These are phyloP conservation scores for Lordiphosa fenestrarum DNA, from an alignment of 2,888 invertebrate species.

Conservation along the genomic window DNA sequence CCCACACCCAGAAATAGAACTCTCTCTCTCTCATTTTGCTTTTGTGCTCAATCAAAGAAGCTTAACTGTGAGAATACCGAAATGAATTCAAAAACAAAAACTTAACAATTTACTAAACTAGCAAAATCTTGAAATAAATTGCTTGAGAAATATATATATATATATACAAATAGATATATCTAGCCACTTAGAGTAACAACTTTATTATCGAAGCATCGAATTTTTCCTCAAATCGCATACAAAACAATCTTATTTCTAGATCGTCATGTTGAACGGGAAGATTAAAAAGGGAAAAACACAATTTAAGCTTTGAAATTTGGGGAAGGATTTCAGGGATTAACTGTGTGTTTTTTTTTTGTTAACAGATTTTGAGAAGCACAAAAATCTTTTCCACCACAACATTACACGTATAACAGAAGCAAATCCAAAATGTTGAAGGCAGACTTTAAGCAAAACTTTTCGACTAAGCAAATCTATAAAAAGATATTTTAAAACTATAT, in stretches of 20 bases:
- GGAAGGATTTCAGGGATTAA: constrained; percentile 80
- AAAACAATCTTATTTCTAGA: constrained; percentile 65
- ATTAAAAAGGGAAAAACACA: constrained; percentile 59
- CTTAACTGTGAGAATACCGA: constrained; percentile 79
- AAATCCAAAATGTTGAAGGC: constrained; percentile 63
- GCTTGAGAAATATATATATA: constrained; percentile 37
- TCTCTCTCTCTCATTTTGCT: constrained; percentile 63
- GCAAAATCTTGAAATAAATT: constrained; percentile 47
- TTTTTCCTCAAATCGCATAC: constrained; percentile 62
- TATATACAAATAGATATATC: constrained; percentile 18
- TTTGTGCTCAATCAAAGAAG: constrained; percentile 80
- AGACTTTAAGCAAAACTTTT: constrained; percentile 67
- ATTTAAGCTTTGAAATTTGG: constrained; percentile 79
- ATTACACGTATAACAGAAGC: constrained; percentile 21
- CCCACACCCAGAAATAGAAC: constrained; percentile 35
- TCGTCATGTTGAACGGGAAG: constrained; percentile 33
- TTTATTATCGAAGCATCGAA: constrained; percentile 71
- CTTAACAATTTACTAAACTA: constrained; percentile 42
- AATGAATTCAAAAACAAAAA: constrained; percentile 48
- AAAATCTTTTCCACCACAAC: constrained; percentile 68
- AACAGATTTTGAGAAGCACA: constrained; percentile 38
- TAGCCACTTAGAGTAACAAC: constrained; percentile 30
- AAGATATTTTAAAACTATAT: constrained; percentile 55
- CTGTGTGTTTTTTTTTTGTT: constrained; percentile 64
- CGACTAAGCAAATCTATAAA: constrained; percentile 25